phyloP scores from a whole-genome alignment of 2,113 vertebrate species.

The Peucedramus taeniatus region DNA sequence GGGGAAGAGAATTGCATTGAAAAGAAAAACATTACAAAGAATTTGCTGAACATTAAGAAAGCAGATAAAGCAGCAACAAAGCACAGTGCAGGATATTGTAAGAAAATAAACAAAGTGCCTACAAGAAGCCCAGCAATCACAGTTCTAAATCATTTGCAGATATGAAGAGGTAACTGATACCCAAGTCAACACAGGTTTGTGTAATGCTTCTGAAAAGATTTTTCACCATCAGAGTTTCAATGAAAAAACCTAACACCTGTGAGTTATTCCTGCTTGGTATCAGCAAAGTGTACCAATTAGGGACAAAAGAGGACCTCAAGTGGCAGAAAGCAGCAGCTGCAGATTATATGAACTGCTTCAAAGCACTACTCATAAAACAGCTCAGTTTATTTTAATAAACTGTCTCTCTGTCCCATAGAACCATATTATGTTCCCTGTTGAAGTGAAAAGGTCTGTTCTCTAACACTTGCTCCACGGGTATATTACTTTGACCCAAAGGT shows the following conservation, averaged over 20 bases:
- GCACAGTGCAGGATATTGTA: neutral
- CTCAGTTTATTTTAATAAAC: neutral
- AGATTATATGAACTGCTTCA: neutral
- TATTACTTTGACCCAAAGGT: neutral
- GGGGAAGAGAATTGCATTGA: neutral
- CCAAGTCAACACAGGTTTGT: neutral
- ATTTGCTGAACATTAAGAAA: neutral
- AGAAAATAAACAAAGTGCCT: neutral
- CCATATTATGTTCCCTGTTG: neutral
- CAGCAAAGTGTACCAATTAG: neutral
- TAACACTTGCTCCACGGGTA: neutral
- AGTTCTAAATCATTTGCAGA: neutral
- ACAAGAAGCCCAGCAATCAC: neutral
- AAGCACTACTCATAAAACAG: neutral
- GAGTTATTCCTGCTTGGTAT: neutral
- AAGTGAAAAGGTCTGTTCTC: neutral
- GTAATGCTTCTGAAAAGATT: neutral
- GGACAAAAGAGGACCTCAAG: slow-evolving; percentile 31
- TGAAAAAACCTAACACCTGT: neutral
- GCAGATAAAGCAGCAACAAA: neutral
- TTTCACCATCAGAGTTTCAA: neutral
- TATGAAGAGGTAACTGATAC: neutral
- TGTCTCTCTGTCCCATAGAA: neutral
- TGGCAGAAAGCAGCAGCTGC: slow-evolving; percentile 20
- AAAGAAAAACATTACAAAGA: neutral